Conservation (phyloP, 2,113 vertebrate species). For the Siniperca chuatsi region DNA sequence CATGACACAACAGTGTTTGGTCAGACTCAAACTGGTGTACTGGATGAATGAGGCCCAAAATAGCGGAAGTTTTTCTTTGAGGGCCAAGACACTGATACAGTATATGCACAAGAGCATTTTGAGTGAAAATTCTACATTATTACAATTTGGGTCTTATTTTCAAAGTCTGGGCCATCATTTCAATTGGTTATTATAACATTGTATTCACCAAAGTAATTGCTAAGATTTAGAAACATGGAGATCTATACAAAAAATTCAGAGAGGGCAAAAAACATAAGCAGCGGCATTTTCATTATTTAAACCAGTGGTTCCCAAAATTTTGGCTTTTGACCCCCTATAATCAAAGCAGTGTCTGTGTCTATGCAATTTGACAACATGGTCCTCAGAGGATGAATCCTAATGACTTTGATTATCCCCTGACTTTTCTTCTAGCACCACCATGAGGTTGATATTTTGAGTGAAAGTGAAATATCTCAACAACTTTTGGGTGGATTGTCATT, state of each 20-base stretch:
- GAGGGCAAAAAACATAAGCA: not conserved
- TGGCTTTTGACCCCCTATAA: not conserved
- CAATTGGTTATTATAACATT: not conserved
- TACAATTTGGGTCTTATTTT: not conserved
- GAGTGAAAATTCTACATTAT: not conserved
- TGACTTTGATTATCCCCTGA: not conserved
- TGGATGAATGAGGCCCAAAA: not conserved
- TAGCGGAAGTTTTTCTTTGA: not conserved
- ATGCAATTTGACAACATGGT: not conserved
- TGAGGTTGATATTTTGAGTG: not conserved
- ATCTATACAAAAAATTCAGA: not conserved
- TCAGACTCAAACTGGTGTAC: not conserved
- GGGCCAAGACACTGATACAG: not conserved
- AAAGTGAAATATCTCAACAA: not conserved
- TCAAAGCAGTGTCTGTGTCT: not conserved
- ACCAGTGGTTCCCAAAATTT: not conserved
- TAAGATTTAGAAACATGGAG: not conserved
- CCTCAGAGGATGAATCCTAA: not conserved
- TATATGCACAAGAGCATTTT: not conserved
- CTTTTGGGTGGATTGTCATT: not conserved
- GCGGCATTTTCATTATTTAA: not conserved
- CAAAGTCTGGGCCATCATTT: not conserved
- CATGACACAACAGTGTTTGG: not conserved
- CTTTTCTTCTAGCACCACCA: too few species aligned
- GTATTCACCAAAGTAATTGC: not conserved